Conservation (phyloP, 2,888 invertebrate genomes). For the Zhuqinia jingwanae region DNA sequence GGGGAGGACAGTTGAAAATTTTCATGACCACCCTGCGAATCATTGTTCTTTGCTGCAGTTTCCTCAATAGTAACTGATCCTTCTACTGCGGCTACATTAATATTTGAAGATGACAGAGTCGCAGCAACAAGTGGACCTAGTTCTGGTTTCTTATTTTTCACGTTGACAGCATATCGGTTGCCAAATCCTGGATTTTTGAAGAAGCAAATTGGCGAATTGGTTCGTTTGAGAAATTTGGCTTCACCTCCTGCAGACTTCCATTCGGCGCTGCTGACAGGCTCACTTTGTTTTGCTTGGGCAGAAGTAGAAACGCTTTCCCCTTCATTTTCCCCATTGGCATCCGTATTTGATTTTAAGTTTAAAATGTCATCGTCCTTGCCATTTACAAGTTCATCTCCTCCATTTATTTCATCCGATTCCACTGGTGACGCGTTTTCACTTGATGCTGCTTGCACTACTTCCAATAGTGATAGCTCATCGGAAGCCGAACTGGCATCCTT, state of each 20-base stretch:
- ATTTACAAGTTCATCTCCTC: not conserved
- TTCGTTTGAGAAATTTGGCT: not conserved
- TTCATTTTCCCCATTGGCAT: not conserved
- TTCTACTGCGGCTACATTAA: not conserved
- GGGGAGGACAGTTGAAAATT: not conserved
- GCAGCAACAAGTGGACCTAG: conserved; percentile 22
- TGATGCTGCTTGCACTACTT: not conserved
- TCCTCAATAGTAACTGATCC: too few relatives aligned
- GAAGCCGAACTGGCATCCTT: not conserved
- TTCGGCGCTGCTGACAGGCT: conserved; percentile 9
- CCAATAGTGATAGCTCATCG: not conserved
- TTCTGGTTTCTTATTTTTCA: not conserved
- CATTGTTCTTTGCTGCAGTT: not conserved
- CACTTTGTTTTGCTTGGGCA: not conserved
- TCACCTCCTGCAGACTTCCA: conserved; percentile 52
- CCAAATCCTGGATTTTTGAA: conserved; percentile 68
- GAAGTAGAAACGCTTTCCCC: not conserved
- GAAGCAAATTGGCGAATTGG: conserved; percentile 58
- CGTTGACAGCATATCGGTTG: conserved; percentile 33
- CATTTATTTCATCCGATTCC: not conserved
- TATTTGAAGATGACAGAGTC: not conserved
- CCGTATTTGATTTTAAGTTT: not conserved
- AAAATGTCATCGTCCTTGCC: not conserved
- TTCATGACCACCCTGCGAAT: not conserved
- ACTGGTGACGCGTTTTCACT: not conserved